Percentiles rank a stretch among this genome's conserved stretches.
phyloP scores from a whole-genome alignment of 2,797 vertebrate genomes.

The Hipposideros larvatus region DNA sequence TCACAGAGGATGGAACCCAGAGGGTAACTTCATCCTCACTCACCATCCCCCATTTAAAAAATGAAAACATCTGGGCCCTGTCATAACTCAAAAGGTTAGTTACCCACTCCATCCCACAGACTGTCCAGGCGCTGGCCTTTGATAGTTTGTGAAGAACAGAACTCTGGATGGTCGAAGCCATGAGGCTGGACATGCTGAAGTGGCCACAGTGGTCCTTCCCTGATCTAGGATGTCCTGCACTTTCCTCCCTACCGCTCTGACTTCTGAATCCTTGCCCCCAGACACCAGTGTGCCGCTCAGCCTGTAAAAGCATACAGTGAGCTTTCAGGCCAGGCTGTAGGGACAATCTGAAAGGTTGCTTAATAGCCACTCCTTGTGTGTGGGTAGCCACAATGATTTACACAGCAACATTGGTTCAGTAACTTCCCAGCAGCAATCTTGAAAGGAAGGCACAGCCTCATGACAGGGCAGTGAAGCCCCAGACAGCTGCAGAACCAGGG shows the following conservation, averaged over 20 bases:
- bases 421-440: not conserved
- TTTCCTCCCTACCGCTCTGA: too few relatives aligned
- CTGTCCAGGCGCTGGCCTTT: not conserved
- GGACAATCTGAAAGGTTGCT: not conserved
- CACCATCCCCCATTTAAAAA: not conserved
- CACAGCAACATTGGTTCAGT: not conserved
- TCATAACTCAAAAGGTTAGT: not conserved
- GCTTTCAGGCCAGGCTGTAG: not conserved
- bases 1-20: not conserved
- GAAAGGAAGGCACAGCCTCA: slow-evolving; percentile 1
- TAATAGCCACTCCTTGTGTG: not conserved
- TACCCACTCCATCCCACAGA: not conserved
- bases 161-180: not conserved
- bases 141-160: not conserved
- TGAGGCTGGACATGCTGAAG: not conserved
- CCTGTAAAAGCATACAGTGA: not conserved
- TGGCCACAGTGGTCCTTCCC: not conserved
- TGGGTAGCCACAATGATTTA: not conserved
- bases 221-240: not conserved
- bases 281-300: not conserved
- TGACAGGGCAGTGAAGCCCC: not conserved
- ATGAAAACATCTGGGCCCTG: not conserved
- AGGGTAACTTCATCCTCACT: not conserved
- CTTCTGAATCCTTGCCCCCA: not conserved
- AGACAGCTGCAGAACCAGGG: not conserved